Base-by-base conservation (phyloP, 1,140 invertebrate genomes). In the Laupala kohalensis region DNA sequence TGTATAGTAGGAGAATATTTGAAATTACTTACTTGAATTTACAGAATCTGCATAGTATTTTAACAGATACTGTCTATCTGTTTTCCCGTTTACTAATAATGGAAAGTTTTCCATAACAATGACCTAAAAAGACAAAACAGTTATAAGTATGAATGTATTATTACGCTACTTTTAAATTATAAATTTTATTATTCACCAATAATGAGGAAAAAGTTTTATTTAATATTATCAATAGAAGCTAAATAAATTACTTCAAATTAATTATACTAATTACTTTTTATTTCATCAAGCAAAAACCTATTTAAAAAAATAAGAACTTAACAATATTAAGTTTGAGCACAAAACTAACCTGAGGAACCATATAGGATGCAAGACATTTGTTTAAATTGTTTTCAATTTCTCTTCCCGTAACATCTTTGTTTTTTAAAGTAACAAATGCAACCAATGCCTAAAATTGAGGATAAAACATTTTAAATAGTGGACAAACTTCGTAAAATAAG, bases 31-130 rank as follows among this genome's bases (percentile, higher is more conserved):
- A 53, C 37, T 4, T 2, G 9, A 53, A 2, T 53, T 53, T 19
- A 53, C 9, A 19, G 37, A 25, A 62, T 67, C 28, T 27, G 65
- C 89, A 72, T 92, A 93, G 74, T 84, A 83, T 75, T 88, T 88
- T 62, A 94, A 78, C 26, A 94, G 78, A 0, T 83, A 79, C 77
- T 94, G 92, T 71, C 92, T 83, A 79, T 95, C 92, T 12, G 89
- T 88, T 83, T 95, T 95, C 6, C 92, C 92, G 79, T 94, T 95
- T 0, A 91, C 89, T 12, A 94, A 79, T 4, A 92, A 80, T 0
- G 92, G 93, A 72, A 95, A 86, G 6, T 79, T 84, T 9, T 92
- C 87, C 5, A 93, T 78, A 1, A 91, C 78, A 6, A 92, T 83
- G 0, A 93, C 85, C 83, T 87, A 78, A 25, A 82, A 80, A 71